phyloP scores from a whole-genome alignment of 2,113 vertebrate genomes.

The Chinchilla lanigera region DNA sequence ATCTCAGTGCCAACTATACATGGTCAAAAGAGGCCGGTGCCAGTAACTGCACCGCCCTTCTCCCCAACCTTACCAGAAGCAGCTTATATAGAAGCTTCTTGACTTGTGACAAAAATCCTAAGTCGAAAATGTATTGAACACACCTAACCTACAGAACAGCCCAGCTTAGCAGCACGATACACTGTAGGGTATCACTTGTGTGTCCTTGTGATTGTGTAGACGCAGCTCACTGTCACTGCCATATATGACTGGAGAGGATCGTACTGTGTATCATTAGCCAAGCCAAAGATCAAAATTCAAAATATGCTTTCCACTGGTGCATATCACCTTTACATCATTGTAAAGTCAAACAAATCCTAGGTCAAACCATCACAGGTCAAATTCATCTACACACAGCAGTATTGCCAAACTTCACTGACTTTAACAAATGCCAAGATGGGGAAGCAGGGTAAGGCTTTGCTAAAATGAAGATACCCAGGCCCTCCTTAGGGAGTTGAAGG shows the following conservation, averaged over 20 bases:
- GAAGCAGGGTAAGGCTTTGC: background rate
- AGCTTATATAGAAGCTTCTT: background rate
- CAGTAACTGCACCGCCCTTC: background rate
- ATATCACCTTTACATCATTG: background rate
- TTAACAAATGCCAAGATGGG: background rate
- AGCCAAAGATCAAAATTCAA: background rate
- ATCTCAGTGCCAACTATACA: background rate
- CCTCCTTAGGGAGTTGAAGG: background rate
- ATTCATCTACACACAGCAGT: background rate
- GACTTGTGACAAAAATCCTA: background rate
- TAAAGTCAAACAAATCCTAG: background rate
- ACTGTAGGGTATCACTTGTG: background rate
- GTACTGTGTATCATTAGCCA: background rate
- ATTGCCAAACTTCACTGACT: background rate
- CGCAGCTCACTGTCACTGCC: background rate
- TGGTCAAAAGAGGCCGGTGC: background rate
- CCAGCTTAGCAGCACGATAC: background rate
- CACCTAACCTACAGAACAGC: background rate
- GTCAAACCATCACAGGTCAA: background rate
- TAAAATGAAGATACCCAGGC: background rate
- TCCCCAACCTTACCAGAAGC: background rate
- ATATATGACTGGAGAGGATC: background rate
- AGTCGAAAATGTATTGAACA: background rate
- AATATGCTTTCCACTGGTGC: background rate
- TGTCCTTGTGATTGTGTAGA: background rate